Conservation (phyloP, 2,888 invertebrate species). For the Sminthurides aquaticus region DNA sequence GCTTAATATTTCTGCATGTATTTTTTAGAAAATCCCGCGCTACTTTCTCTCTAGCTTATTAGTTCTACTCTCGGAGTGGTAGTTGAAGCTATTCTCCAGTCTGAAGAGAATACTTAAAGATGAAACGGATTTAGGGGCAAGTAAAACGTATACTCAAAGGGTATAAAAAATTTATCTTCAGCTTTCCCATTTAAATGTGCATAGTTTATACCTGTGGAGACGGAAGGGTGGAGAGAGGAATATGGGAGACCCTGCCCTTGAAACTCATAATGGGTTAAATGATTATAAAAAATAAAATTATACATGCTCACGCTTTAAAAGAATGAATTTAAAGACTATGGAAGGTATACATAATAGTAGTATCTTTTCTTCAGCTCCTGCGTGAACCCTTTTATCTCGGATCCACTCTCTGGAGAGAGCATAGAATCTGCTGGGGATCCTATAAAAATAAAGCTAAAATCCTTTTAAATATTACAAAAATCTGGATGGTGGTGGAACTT, state of each 20-base stretch:
- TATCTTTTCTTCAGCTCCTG: background rate
- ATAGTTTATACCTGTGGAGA: background rate
- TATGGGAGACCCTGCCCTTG: background rate
- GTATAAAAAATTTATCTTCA: background rate
- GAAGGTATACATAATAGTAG: no score
- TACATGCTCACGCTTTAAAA: background rate
- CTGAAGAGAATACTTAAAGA: background rate
- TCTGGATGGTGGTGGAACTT: no score
- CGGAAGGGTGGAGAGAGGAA: background rate
- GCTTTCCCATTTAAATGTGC: background rate
- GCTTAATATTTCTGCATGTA: no score
- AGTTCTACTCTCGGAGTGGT: no score
- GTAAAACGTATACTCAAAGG: background rate
- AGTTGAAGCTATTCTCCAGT: background rate
- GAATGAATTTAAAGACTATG: no score
- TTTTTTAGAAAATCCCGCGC: no score
- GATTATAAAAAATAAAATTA: no score
- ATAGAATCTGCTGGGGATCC: background rate
- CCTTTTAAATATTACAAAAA: background rate
- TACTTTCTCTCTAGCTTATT: no score
- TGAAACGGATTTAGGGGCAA: background rate
- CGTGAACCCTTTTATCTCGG: background rate
- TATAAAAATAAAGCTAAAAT: background rate
- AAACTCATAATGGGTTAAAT: background rate
- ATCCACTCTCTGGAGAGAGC: background rate